Conservation (phyloP, 2,797 vertebrate species). For the Melanotaenia trifasciata region DNA sequence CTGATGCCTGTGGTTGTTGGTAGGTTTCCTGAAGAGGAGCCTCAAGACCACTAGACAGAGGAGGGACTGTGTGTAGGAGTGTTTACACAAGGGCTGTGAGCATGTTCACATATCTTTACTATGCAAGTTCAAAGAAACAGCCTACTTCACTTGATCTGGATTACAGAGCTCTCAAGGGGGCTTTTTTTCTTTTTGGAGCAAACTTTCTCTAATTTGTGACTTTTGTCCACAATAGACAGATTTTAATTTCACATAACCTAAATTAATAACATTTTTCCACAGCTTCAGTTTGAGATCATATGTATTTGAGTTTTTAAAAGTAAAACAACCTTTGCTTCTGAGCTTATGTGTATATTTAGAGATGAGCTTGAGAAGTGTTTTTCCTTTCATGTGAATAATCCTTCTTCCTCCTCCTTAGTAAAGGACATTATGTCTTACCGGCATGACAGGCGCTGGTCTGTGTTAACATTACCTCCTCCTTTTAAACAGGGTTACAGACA, state of each 20-base stretch:
- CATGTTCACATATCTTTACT: conserved; percentile 45
- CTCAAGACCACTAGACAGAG: conserved; percentile 56
- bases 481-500: conserved; percentile 70
- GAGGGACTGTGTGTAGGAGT: conserved; percentile 48
- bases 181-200: conserved; percentile 2
- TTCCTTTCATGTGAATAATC: conserved; percentile 47
- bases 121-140: conserved; percentile 33
- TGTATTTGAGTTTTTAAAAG: conserved; percentile 15
- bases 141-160: conserved; percentile 33
- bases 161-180: conserved; percentile 23
- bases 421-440: conserved; percentile 60
- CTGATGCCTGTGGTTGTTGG: conserved; percentile 54
- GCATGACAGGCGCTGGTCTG: conserved; percentile 71
- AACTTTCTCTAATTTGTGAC: conserved; percentile 5
- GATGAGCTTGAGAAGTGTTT: conserved; percentile 34
- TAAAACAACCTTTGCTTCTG: conserved; percentile 13
- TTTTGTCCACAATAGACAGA: neutral
- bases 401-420: conserved; percentile 49
- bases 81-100: conserved; percentile 56
- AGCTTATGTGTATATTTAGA: conserved; percentile 37
- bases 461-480: conserved; percentile 73
- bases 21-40: conserved; percentile 35
- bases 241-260: conserved; percentile 5
- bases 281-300: conserved; percentile 3
- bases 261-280: neutral